Evolutionary conservation across 2,888 invertebrate genomes (phyloP), one percentile per base, ranked within the genome.

Genomic region (Leptinotarsa tumamoca): DNA sequence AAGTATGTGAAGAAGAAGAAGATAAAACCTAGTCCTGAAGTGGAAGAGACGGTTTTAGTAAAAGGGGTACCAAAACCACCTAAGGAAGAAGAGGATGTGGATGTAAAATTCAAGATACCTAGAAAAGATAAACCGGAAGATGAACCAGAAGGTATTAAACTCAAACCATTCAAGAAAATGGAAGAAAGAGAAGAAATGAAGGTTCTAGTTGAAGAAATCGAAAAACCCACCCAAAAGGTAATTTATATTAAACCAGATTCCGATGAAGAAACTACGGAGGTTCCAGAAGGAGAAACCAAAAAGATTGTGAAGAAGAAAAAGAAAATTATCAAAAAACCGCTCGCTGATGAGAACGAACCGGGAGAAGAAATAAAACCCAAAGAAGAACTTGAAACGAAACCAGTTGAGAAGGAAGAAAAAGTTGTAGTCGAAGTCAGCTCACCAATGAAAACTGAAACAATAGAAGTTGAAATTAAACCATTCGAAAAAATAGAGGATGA

Each of bases 11-110:
- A 79, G 84, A 81, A 83, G 75, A 84, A 88, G 68, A 90, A 90
- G 68, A 86, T 86, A 77, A 88, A 89, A 71, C 84, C 83, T 13
- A 83, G 87, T 78, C 87, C 88, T 3, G 89, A 89, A 76, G 83
- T 89, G 14, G 89, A 89, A 80, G 88, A 83, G 76, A 68, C 72
- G 1, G 43, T 72, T 23, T 52, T 83, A 18, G 67, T 81, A 67
- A 79, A 89, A 58, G 58, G 58, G 15, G 23, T 85, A 68, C 85
- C 86, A 68, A 87, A 86, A 56, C 84, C 86, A 80, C 84, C 84
- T 71, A 82, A 84, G 79, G 83, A 84, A 71, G 67, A 84, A 80
- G 79, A 85, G 74, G 82, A 84, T 81, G 80, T 83, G 4, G 77
- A 85, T 68, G 80, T 85, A 80, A 79, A 85, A 69, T 68, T 80